phyloP scores from a whole-genome alignment of 2,888 invertebrate genomes.

The Campoplex nolae region DNA sequence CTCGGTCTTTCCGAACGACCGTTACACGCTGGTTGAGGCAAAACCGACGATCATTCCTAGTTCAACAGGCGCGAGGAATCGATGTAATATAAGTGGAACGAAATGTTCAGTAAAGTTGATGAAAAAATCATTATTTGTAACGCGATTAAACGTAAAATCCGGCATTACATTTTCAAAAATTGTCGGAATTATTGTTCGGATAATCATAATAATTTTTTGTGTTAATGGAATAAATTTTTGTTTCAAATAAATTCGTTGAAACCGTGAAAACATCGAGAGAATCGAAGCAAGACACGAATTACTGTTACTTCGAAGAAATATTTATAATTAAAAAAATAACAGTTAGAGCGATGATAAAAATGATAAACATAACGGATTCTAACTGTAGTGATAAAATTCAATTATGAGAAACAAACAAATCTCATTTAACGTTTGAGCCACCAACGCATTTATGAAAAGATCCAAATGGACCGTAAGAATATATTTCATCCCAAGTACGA shows the following conservation, averaged over 20 bases:
- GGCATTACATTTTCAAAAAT: neutral
- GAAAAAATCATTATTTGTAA: slow-evolving; percentile 15
- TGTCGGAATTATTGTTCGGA: neutral
- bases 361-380: neutral
- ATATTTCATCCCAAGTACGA: slow-evolving; percentile 18
- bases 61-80: slow-evolving; percentile 17
- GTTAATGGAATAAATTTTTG: neutral
- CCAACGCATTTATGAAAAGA: neutral
- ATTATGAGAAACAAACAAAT: slow-evolving; percentile 3
- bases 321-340: neutral
- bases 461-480: slow-evolving; percentile 54
- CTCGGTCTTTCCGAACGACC: slow-evolving; percentile 21
- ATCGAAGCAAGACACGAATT: neutral
- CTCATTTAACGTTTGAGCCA: slow-evolving; percentile 1
- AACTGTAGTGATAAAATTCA: neutral
- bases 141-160: neutral
- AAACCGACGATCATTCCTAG: slow-evolving; percentile 28
- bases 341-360: neutral
- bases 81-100: neutral
- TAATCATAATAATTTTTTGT: neutral
- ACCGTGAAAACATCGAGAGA: slow-evolving; percentile 4
- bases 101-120: slow-evolving; percentile 35
- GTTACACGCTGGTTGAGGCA: slow-evolving; percentile 39
- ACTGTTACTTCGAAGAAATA: neutral
- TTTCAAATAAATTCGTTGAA: neutral